A percentile compares a stretch with the other conserved stretches of the same genome.
Conservation (phyloP, 2,888 invertebrate genomes). For the Apantesis nais region DNA sequence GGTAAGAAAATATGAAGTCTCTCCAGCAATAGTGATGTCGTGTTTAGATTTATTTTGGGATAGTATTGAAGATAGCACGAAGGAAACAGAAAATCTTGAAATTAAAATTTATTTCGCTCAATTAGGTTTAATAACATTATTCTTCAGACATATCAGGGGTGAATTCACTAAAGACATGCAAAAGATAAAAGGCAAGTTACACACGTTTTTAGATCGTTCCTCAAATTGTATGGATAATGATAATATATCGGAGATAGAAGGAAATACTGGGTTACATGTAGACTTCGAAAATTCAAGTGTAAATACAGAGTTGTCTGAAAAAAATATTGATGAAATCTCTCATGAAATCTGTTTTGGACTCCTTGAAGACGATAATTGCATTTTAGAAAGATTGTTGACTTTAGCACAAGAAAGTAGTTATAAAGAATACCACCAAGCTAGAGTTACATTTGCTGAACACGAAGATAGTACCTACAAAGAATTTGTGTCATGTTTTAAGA, state of each 20-base stretch:
- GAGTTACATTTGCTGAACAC: constrained; percentile 86
- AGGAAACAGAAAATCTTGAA: constrained; percentile 54
- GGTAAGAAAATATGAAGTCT: constrained; percentile 87
- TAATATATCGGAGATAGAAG: constrained; percentile 40
- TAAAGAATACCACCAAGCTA: constrained; percentile 71
- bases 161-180: constrained; percentile 68
- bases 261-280: constrained; percentile 34
- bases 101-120: constrained; percentile 70
- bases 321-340: constrained; percentile 28
- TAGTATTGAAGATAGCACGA: constrained; percentile 52
- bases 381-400: constrained; percentile 87
- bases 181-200: constrained; percentile 60
- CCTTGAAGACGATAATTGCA: constrained; percentile 85
- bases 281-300: constrained; percentile 29
- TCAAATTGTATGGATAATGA: constrained; percentile 37
- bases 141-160: constrained; percentile 69
- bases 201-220: constrained; percentile 39
- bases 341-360: constrained; percentile 61
- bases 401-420: constrained; percentile 81
- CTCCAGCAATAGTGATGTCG: constrained; percentile 85
- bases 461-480: constrained; percentile 81
- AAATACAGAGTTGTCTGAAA: constrained; percentile 9
- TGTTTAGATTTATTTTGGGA: constrained; percentile 81
- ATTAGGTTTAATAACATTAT: constrained; percentile 65
- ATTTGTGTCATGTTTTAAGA: constrained; percentile 84